These are phyloP conservation scores for Psettodes erumei DNA, from an alignment of 2,113 vertebrate species.

Conservation along the genomic window DNA sequence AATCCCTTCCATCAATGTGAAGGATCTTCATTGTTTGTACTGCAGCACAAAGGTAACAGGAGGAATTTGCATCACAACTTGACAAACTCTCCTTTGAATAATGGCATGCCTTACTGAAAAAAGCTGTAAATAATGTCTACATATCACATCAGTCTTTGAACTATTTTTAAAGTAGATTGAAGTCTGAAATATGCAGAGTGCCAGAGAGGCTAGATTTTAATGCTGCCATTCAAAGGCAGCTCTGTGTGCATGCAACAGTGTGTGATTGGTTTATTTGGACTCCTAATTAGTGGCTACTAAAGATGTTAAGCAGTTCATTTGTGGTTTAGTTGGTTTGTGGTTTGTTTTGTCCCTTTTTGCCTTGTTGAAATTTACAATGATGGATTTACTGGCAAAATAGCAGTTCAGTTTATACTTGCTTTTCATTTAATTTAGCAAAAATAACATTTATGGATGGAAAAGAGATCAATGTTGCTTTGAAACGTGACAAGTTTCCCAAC, in stretches of 20 bases:
- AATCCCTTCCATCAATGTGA: conserved; percentile 14
- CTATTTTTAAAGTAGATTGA: conserved; percentile 55
- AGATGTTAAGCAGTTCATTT: conserved; percentile 28
- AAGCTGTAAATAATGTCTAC: conserved; percentile 59
- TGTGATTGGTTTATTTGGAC: conserved; percentile 38
- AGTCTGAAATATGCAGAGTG: conserved; percentile 63
- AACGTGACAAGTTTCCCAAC: conserved; percentile 8
- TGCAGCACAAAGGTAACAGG: neutral
- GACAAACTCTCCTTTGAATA: conserved; percentile 37
- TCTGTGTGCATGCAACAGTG: conserved; percentile 54
- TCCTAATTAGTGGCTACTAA: conserved; percentile 27
- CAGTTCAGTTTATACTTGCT: too few relatives aligned
- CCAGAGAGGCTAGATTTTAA: conserved; percentile 42
- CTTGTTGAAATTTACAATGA: conserved; percentile 41
- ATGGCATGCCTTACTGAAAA: conserved; percentile 74
- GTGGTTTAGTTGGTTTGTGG: neutral
- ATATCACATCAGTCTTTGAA: conserved; percentile 59
- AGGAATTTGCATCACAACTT: conserved; percentile 28
- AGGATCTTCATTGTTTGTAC: conserved; percentile 21
- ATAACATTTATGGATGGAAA: conserved; percentile 11
- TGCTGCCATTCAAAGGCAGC: conserved; percentile 28
- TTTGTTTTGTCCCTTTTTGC: conserved; percentile 41
- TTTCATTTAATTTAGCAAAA: conserved; percentile 27
- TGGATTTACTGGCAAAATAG: conserved; percentile 26
- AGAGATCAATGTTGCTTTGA: conserved; percentile 2